These are phyloP conservation scores for Eidolon dupreanum DNA, from an alignment of 2,797 vertebrate species.

Conservation along the genomic window DNA sequence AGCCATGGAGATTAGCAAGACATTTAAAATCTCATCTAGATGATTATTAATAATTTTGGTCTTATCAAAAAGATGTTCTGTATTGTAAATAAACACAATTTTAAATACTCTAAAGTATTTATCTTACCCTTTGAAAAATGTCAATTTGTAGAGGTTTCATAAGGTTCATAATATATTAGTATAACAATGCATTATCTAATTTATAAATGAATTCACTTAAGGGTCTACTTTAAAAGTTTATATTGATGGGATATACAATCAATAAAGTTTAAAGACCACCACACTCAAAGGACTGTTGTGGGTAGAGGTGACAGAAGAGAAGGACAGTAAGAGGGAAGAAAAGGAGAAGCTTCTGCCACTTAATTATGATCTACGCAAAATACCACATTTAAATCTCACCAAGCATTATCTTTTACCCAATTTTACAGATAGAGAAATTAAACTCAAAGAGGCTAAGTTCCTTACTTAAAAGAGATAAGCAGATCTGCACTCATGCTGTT, in stretches of 20 bases:
- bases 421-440: neutral
- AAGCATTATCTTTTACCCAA: neutral
- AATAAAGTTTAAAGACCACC: neutral
- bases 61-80: neutral
- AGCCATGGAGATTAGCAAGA: neutral
- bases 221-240: neutral
- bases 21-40: neutral
- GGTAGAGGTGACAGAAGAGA: neutral
- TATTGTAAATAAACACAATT: neutral
- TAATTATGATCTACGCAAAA: neutral
- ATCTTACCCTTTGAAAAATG: constrained; percentile 6
- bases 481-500: neutral
- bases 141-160: neutral
- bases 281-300: neutral
- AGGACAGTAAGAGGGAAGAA: neutral
- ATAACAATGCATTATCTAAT: constrained; percentile 10
- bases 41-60: neutral
- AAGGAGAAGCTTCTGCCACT: neutral
- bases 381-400: neutral
- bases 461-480: neutral
- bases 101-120: constrained; percentile 19
- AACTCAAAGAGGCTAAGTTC: neutral
- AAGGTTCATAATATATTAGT: neutral
- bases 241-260: neutral
- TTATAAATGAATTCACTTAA: constrained; percentile 27